Percentiles rank a stretch among this genome's conserved stretches.
phyloP scores from a whole-genome alignment of 2,113 vertebrate genomes.

The Trachemys scripta region DNA sequence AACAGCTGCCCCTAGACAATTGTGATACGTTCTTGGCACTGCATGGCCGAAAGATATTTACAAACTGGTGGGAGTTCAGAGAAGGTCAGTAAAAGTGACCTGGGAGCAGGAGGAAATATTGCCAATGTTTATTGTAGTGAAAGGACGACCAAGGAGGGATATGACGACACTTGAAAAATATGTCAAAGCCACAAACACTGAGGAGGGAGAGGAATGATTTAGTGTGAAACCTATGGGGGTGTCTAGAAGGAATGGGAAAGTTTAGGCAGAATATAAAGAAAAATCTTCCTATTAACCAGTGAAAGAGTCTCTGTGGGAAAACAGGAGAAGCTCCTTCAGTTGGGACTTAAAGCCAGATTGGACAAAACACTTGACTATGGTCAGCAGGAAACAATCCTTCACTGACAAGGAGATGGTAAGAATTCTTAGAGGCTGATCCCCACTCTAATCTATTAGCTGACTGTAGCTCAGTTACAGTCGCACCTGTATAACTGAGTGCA shows the following conservation, averaged over 20 bases:
- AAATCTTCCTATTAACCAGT: neutral
- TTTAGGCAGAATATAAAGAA: neutral
- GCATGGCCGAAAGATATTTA: neutral
- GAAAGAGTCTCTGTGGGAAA: neutral
- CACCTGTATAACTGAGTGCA: neutral
- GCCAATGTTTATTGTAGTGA: neutral
- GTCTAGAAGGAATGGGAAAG: neutral
- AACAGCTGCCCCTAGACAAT: neutral
- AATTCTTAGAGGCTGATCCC: neutral
- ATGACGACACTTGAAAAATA: neutral
- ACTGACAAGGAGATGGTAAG: neutral
- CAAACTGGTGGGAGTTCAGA: neutral
- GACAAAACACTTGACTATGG: neutral
- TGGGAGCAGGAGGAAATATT: neutral
- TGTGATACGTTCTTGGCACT: neutral
- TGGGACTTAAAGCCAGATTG: neutral
- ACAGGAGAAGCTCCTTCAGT: neutral
- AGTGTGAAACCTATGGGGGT: neutral
- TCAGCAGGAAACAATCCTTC: neutral
- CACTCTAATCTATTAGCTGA: neutral
- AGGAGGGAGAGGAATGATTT: neutral
- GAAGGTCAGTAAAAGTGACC: neutral
- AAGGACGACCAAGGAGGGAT: neutral
- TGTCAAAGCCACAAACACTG: neutral
- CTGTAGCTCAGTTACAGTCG: neutral